These are phyloP conservation scores for Sipha flava DNA, from an alignment of 1,140 invertebrate genomes.

Conservation along the genomic window DNA sequence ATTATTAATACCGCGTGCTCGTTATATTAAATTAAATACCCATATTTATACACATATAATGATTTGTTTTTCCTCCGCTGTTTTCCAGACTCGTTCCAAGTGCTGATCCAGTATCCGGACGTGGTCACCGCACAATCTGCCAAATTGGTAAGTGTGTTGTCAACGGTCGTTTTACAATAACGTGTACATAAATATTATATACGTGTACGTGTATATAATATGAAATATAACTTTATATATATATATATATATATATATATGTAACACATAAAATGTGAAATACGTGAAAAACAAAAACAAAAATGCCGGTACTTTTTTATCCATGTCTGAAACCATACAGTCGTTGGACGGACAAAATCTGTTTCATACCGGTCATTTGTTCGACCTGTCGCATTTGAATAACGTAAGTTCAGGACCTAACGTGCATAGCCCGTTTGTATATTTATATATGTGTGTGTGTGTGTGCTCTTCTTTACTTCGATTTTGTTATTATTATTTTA, in stretches of 20 bases:
- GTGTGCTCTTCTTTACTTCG: too few relatives aligned
- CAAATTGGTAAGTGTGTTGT: conserved; percentile 74
- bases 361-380: conserved; percentile 29
- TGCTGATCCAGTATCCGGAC: conserved; percentile 95
- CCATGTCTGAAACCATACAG: conserved; percentile 22
- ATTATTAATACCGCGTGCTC: background rate
- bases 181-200: too few relatives aligned
- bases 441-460: background rate
- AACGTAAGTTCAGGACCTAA: conserved; percentile 16
- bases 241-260: too few relatives aligned
- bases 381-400: conserved; percentile 27
- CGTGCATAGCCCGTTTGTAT: background rate
- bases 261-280: too few relatives aligned
- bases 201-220: background rate
- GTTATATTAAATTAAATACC: background rate
- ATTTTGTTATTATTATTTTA: too few relatives aligned
- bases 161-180: background rate
- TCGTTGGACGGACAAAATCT: conserved; percentile 32
- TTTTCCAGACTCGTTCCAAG: conserved; percentile 94
- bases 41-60: background rate
- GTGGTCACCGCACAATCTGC: conserved; percentile 91
- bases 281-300: too few relatives aligned
- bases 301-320: background rate
- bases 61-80: conserved; percentile 31
- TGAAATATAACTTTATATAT: too few relatives aligned